These are phyloP conservation scores for Andrena praecox DNA, from an alignment of 2,888 invertebrate genomes.

Conservation along the genomic window DNA sequence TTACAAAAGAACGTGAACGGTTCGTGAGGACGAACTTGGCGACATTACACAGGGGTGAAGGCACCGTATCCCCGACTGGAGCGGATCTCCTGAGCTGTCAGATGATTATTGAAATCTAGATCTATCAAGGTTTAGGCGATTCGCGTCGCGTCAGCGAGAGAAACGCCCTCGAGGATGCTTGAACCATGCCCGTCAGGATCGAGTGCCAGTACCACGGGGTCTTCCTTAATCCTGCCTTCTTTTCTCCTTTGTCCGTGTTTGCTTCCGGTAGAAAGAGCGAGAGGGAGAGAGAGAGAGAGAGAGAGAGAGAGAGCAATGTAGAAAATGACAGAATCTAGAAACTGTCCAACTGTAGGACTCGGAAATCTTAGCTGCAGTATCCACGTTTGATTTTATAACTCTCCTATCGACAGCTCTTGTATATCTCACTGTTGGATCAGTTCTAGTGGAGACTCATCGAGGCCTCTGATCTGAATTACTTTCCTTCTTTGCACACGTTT, in stretches of 20 bases:
- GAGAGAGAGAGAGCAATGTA: conserved; percentile 1
- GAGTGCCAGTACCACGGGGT: conserved; percentile 56
- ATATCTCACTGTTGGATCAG: not conserved
- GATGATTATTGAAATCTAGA: not conserved
- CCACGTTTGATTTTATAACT: not conserved
- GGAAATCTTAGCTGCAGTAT: not conserved
- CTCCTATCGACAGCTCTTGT: not conserved
- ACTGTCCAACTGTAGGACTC: not conserved
- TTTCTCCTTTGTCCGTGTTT: conserved; percentile 9
- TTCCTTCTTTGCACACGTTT: not conserved
- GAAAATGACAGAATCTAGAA: not conserved
- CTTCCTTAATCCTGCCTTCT: conserved; percentile 58
- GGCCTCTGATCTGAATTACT: not conserved
- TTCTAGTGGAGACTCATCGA: not conserved
- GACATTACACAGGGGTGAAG: not conserved
- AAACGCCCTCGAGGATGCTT: conserved; percentile 25
- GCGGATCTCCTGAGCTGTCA: not conserved
- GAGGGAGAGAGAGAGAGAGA: not conserved
- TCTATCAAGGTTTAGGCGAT: not conserved
- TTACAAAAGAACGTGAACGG: not conserved
- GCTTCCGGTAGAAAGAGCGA: conserved; percentile 8
- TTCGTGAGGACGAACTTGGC: not conserved
- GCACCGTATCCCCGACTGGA: not conserved
- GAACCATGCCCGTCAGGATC: conserved; percentile 19
- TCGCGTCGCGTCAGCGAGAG: conserved; percentile 22